Conservation (phyloP, 2,797 vertebrate species). For the Gallinago solitaria region DNA sequence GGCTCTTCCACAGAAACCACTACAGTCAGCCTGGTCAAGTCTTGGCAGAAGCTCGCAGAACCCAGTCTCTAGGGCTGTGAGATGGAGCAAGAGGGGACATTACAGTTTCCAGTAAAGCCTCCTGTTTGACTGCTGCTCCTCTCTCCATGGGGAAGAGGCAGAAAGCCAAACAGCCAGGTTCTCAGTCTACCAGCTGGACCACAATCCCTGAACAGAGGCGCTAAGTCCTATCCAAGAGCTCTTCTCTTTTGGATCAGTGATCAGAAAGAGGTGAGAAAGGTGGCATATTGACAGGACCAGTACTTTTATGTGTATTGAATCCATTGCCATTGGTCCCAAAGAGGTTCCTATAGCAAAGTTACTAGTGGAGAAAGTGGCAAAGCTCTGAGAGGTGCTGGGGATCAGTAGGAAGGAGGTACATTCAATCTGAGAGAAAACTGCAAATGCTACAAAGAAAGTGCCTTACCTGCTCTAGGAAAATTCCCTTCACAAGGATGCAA, state of each 20-base stretch:
- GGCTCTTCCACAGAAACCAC: background rate
- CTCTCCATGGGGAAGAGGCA: background rate
- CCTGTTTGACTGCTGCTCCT: background rate
- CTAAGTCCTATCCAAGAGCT: background rate
- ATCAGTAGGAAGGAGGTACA: background rate
- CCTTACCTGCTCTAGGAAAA: constrained; percentile 8
- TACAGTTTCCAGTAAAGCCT: background rate
- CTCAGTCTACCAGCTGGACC: background rate
- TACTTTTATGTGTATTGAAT: background rate
- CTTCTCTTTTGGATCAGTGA: accelerated
- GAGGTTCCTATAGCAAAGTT: background rate
- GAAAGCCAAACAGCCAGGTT: background rate
- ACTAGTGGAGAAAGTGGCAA: background rate
- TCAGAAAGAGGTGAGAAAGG: background rate
- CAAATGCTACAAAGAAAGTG: background rate
- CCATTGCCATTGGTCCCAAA: background rate
- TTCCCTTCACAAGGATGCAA: background rate
- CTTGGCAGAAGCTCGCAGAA: background rate
- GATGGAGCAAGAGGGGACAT: background rate
- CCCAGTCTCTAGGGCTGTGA: background rate
- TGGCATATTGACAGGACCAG: background rate
- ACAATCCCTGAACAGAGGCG: background rate
- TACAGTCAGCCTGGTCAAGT: background rate
- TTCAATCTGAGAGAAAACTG: constrained; percentile 24
- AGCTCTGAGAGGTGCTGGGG: background rate